phyloP scores from a whole-genome alignment of 1,140 invertebrate genomes.

The Eulimnadia texana region DNA sequence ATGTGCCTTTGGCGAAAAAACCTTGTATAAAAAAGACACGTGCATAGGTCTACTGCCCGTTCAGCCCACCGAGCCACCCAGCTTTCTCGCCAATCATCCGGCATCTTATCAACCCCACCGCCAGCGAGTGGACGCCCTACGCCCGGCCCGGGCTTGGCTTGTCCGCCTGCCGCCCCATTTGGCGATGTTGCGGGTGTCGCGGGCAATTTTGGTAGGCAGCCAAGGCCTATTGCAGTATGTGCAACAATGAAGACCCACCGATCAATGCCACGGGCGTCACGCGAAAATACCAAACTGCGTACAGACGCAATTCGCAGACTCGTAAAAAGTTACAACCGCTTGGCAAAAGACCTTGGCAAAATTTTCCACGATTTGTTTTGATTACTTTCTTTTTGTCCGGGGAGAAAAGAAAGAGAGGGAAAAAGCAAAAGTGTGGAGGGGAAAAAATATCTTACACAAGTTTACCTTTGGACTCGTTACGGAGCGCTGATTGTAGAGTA shows the following conservation, averaged over 20 bases:
- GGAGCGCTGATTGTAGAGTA: neutral
- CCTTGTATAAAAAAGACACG: slow-evolving; percentile 16
- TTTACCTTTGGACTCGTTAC: no score
- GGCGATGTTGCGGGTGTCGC: neutral
- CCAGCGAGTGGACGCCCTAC: neutral
- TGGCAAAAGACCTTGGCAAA: no score
- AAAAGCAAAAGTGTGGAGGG: no score
- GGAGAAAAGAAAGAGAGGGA: no score
- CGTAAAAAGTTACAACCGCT: no score
- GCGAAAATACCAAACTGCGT: neutral
- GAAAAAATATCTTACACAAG: no score
- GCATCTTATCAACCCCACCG: neutral
- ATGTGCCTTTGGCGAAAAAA: slow-evolving; percentile 12
- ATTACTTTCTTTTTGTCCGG: no score
- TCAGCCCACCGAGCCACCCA: neutral
- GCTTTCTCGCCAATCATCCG: neutral
- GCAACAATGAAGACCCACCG: neutral
- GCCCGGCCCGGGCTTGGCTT: neutral
- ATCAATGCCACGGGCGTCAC: neutral
- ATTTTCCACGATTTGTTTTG: no score
- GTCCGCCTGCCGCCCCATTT: neutral
- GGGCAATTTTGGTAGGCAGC: neutral
- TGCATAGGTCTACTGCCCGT: slow-evolving; percentile 10
- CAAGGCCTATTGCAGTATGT: neutral
- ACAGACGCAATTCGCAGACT: no score